A percentile compares a stretch with the other conserved stretches of the same genome.
These are phyloP conservation scores for Amphipoea oculea DNA, from an alignment of 2,888 invertebrate species.

Conservation along the genomic window DNA sequence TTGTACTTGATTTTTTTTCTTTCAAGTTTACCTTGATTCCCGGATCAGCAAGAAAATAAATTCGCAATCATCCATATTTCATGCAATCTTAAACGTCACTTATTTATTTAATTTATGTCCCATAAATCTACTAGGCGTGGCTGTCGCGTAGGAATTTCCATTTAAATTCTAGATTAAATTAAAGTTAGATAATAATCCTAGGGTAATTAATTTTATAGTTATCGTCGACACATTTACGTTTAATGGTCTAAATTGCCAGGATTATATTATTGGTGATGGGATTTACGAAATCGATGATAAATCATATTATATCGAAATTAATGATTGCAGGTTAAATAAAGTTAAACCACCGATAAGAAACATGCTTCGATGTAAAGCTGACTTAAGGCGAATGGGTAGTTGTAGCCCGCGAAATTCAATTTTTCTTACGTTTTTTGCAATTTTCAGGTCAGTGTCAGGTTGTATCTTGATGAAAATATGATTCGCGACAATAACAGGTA, in stretches of 20 bases:
- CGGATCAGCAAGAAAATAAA: constrained; percentile 37
- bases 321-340: constrained; percentile 42
- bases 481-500: no score
- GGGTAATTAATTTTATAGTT: constrained; percentile 41
- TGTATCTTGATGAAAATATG: no score
- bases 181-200: constrained; percentile 29
- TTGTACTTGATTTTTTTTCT: not conserved
- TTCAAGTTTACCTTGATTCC: constrained; percentile 19
- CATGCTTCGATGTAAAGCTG: constrained; percentile 53
- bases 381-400: no score
- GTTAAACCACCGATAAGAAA: constrained; percentile 47
- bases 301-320: constrained; percentile 26
- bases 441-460: no score
- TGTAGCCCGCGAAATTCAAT: no score
- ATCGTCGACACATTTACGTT: constrained; percentile 24
- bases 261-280: constrained; percentile 22
- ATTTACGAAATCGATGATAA: constrained; percentile 32
- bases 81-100: constrained; percentile 41
- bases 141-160: constrained; percentile 39
- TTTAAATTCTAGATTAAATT: constrained; percentile 50
- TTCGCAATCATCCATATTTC: constrained; percentile 35
- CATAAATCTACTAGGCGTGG: constrained; percentile 53
- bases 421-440: no score
- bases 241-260: constrained; percentile 11
- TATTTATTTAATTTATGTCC: constrained; percentile 49